Base-by-base conservation (phyloP, 2,888 invertebrate genomes). In the Sylvicola fuscatus region DNA sequence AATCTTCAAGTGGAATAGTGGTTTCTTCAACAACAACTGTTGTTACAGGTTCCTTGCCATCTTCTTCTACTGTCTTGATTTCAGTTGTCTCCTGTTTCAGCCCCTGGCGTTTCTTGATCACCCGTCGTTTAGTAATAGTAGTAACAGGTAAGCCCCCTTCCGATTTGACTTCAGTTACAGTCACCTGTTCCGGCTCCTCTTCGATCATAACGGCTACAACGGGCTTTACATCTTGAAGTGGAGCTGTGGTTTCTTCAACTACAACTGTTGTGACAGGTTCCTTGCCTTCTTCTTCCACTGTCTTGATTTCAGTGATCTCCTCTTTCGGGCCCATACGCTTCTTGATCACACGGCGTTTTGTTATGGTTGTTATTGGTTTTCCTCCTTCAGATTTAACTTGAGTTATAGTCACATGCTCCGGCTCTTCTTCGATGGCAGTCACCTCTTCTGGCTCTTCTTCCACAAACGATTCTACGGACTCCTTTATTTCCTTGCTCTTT, bases 221-320 rank as follows among this genome's bases (percentile, higher is more conserved):
- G 27, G 16, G 26, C 7, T 16, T 14, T 2, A 3, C 54, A 53
- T 3, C 32, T 6, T 4, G 5, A 7, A 14, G 16, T 16, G 34
- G 34, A 11, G 8, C 14, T n/a, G 17, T 28, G 13, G 14, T 16
- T 31, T 61, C 53, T 27, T 41, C 37, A 3, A 59, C 52, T 12
- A 53, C 53, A 3, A 46, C 41, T 8, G 48, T 49, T 7, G 49
- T 51, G 31, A 53, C 43, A 3, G 55, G 55, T 14, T 54, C 41
- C 16, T 58, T 43, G 46, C 58, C 58, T 41, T 45, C 41, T 38
- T 47, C 44, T 37, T 44, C 50, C 3, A 45, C 37, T 6, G 45
- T 43, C 39, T 48, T 39, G 36, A 60, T 56, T 44, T 52, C 50
- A 2, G 54, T 56, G 2, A 49, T 45, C 46, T 56, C 51, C 35